Percentiles rank a stretch among this genome's conserved stretches.
phyloP scores from a whole-genome alignment of 30 jellyfish, hydroid and myxozoan genomes.

The Chrysaora quinquecirrha region DNA sequence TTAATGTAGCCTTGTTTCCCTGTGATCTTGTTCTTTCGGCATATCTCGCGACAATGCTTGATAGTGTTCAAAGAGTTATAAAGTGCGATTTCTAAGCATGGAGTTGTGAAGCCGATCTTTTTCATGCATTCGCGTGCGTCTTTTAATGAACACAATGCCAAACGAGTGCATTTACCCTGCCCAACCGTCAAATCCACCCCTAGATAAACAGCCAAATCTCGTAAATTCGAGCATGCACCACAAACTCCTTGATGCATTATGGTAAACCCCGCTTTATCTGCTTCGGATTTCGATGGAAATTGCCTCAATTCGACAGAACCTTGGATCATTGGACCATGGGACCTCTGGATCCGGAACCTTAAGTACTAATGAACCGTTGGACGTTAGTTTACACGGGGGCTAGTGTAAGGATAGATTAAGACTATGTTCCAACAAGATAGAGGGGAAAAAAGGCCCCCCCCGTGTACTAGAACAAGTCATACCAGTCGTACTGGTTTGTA shows the following conservation, averaged over 20 bases:
- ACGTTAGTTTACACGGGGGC: too few species aligned
- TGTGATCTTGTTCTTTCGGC: slow-evolving; percentile 59
- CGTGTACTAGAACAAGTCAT: too few species aligned
- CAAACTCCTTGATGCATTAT: slow-evolving; percentile 73
- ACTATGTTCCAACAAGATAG: too few species aligned
- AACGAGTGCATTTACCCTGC: slow-evolving; percentile 48
- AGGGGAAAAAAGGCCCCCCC: too few species aligned
- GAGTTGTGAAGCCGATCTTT: slow-evolving; percentile 47
- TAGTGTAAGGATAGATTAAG: too few species aligned
- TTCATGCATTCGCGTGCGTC: slow-evolving; percentile 48
- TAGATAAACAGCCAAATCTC: slow-evolving; percentile 61
- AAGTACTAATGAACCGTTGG: too few species aligned
- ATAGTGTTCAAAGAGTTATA: slow-evolving; percentile 53
- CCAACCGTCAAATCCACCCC: slow-evolving; percentile 59
- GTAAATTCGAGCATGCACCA: slow-evolving; percentile 69
- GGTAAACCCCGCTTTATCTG: slow-evolving; percentile 45
- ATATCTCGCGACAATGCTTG: slow-evolving; percentile 44
- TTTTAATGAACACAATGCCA: slow-evolving; percentile 12
- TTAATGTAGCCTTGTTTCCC: slow-evolving; percentile 62
- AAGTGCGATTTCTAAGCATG: slow-evolving; percentile 62
- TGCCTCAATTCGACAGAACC: slow-evolving; percentile 58
- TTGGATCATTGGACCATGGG: too few species aligned
- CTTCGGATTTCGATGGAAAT: slow-evolving; percentile 29
- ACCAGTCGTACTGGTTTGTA: too few species aligned
- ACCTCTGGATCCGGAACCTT: too few species aligned